These are phyloP conservation scores for Synaphobranchus kaupii DNA, from an alignment of 2,797 vertebrate species.

Conservation along the genomic window DNA sequence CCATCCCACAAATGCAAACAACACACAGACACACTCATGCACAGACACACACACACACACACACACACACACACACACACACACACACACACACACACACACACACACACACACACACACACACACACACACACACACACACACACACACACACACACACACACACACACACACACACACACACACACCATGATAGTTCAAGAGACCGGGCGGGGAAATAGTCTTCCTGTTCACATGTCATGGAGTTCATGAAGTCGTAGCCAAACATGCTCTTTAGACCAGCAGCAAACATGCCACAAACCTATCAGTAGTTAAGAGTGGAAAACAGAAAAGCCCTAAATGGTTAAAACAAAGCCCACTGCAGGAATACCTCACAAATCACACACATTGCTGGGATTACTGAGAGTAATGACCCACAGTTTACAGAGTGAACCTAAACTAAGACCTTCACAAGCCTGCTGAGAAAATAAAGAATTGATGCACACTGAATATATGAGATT, in stretches of 20 bases:
- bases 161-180: neutral
- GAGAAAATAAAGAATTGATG: neutral
- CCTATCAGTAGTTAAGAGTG: neutral
- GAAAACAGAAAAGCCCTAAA: neutral
- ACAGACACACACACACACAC: neutral
- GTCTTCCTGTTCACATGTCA: conserved; percentile 1
- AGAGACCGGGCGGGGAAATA: neutral
- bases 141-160: too few relatives aligned
- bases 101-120: too few relatives aligned
- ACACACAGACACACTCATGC: neutral
- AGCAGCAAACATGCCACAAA: conserved; percentile 41
- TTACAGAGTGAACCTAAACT: neutral
- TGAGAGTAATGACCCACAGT: neutral
- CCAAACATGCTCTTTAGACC: conserved; percentile 58
- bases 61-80: neutral
- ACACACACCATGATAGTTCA: neutral
- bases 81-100: neutral
- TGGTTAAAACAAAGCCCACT: neutral
- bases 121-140: too few relatives aligned
- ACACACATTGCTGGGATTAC: neutral
- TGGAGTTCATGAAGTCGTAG: neutral
- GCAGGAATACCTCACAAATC: neutral
- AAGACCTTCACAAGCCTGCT: neutral
- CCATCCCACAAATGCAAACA: neutral
- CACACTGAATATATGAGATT: neutral